Percentiles rank a stretch among this genome's conserved stretches.
These are phyloP conservation scores for Anthoptus insignis DNA, from an alignment of 2,888 invertebrate species.

Conservation along the genomic window DNA sequence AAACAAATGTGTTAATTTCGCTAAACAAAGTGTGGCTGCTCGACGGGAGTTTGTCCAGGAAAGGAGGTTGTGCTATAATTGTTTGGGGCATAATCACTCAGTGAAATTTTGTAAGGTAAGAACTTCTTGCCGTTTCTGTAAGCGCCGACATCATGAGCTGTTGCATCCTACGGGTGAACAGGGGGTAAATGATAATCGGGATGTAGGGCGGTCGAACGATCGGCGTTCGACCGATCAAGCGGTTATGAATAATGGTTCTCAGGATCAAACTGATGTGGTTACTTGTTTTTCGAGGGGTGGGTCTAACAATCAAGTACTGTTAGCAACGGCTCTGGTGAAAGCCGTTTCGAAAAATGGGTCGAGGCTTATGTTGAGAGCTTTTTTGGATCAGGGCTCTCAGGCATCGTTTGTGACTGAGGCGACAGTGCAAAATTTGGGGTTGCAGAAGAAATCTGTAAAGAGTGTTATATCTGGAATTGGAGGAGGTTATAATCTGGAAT, in stretches of 20 bases:
- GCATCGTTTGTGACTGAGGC: conserved; percentile 37
- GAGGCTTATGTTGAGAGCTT: conserved; percentile 11
- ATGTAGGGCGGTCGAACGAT: background rate
- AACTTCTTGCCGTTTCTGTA: conserved; percentile 40
- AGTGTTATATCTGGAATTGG: conserved; percentile 26
- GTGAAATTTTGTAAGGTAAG: conserved; percentile 40
- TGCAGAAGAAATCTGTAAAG: conserved; percentile 25
- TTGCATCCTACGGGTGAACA: conserved; percentile 36
- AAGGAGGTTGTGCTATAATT: conserved; percentile 50
- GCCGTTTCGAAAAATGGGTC: conserved; percentile 36
- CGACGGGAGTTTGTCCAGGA: conserved; percentile 43
- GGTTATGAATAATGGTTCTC: background rate
- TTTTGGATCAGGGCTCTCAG: conserved; percentile 39
- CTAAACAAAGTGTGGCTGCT: background rate
- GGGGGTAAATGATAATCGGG: background rate
- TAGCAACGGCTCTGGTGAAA: conserved; percentile 51
- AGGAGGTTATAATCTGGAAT: conserved; percentile 21
- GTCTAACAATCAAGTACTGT: conserved; percentile 41
- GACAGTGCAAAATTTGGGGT: conserved; percentile 32
- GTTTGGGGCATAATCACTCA: conserved; percentile 47
- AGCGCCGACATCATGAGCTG: conserved; percentile 44
- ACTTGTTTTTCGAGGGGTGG: background rate
- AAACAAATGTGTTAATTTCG: background rate
- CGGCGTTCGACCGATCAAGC: background rate
- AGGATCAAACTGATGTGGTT: background rate